Conservation (phyloP, 2,113 vertebrate species). For the Chloropsis cyanopogon region DNA sequence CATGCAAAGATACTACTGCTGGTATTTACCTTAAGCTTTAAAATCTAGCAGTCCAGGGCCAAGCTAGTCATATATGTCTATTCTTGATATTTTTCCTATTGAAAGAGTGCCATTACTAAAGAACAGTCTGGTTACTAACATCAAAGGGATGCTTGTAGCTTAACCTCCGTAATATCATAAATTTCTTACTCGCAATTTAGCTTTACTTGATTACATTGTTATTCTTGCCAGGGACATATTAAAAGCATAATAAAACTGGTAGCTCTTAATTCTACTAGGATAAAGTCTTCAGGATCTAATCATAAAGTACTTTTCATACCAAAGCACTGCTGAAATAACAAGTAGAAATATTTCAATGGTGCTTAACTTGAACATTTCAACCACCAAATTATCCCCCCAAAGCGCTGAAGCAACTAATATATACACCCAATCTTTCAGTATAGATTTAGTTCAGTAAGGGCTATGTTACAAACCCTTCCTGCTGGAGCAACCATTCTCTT, state of each 20-base stretch:
- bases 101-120: neutral
- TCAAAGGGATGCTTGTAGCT: neutral
- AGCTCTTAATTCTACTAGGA: neutral
- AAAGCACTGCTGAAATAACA: neutral
- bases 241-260: neutral
- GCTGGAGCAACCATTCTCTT: neutral
- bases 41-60: neutral
- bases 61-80: neutral
- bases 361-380: neutral
- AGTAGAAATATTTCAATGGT: neutral
- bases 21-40: neutral
- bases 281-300: neutral
- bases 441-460: neutral
- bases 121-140: neutral
- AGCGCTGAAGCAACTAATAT: neutral
- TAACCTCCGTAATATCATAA: neutral
- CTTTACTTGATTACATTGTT: neutral
- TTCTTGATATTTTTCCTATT: neutral
- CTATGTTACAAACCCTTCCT: neutral
- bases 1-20: neutral
- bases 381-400: neutral
- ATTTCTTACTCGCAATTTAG: neutral
- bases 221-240: neutral
- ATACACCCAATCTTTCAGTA: neutral
- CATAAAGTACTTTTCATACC: neutral